Evolutionary conservation across 2,113 vertebrate species (phyloP).

Genomic region (Strix aluco): DNA sequence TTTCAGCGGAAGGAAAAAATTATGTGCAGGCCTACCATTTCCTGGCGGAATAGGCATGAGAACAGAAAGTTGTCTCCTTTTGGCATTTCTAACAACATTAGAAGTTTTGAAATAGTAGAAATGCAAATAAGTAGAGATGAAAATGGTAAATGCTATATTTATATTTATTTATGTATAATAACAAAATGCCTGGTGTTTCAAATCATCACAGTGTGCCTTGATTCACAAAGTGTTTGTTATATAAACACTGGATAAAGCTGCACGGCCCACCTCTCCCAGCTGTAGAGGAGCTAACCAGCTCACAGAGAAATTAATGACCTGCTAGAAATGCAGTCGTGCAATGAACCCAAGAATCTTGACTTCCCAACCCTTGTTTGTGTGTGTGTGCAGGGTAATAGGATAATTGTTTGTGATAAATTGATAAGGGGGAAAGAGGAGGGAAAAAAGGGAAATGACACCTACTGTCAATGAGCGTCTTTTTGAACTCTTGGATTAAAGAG

Average conservation of each 20-base stretch:
- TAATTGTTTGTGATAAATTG: neutral
- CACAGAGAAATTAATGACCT: neutral
- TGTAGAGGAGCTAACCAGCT: neutral
- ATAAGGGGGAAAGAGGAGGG: neutral
- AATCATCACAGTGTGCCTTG: neutral
- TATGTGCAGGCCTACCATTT: neutral
- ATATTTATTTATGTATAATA: neutral
- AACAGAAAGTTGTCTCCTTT: neutral
- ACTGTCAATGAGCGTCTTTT: neutral
- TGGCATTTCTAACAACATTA: neutral
- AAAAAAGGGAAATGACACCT: neutral
- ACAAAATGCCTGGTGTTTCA: neutral
- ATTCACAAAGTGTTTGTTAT: neutral
- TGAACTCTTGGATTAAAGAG: neutral
- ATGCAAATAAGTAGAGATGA: neutral
- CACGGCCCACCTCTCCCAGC: neutral
- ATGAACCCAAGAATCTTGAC: neutral
- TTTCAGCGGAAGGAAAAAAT: neutral
- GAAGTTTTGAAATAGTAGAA: neutral
- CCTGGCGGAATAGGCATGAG: neutral
- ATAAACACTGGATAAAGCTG: neutral
- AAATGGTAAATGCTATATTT: neutral
- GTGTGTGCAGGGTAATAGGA: fast-evolving
- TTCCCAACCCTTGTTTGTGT: neutral
- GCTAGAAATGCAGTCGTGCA: neutral